Base-by-base conservation (phyloP, 2,113 vertebrate species). In the Misgurnus mizolepis region DNA sequence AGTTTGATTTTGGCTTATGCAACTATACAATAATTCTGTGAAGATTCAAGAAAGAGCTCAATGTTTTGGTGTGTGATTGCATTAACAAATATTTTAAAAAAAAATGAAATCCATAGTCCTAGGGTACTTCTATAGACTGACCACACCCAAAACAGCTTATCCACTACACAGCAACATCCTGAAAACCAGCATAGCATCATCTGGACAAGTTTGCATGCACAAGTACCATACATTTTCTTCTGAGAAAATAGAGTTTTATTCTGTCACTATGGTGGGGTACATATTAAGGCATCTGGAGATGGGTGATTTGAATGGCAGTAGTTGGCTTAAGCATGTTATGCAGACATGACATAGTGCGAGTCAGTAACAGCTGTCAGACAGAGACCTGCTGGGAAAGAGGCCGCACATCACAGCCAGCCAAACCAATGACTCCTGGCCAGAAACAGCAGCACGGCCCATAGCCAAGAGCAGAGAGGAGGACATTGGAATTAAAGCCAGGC, bases 311-410 rank as follows among this genome's bases (percentile, higher is more conserved):
- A 67, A 83, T 77, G 67, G 40, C 50, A 74, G 66, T 6, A 65
- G 43, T 70, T 80, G 73, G 67, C 60, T 64, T 8, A 39, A 34
- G 17, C 43, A 78, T 60, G 66, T n/a, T 17, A 14, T 77, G 60
- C 41, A 6, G 56, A 49, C 71, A 80, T 68, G 61, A 65, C 2
- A 11, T 27, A 50, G 76, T 50, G 18, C 15, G 53, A 79, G 66
- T 43, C 49, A 41, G 39, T 22, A 78, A 70, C 78, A 85, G 68
- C 78, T 85, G 78, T 78, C 78, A 60, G 64, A 69, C 72, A 76
- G 67, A 72, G 45, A 76, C 45, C 55, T 53, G 45, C 81, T 73
- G 78, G 53, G 67, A 85, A 67, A 80, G 40, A 77, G 43, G 43
- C 17, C 10, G 56, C 65, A 78, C 55, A 69, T 73, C 78, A 71